phyloP scores from a whole-genome alignment of 2,113 vertebrate species.

The Marmota flaviventris region DNA sequence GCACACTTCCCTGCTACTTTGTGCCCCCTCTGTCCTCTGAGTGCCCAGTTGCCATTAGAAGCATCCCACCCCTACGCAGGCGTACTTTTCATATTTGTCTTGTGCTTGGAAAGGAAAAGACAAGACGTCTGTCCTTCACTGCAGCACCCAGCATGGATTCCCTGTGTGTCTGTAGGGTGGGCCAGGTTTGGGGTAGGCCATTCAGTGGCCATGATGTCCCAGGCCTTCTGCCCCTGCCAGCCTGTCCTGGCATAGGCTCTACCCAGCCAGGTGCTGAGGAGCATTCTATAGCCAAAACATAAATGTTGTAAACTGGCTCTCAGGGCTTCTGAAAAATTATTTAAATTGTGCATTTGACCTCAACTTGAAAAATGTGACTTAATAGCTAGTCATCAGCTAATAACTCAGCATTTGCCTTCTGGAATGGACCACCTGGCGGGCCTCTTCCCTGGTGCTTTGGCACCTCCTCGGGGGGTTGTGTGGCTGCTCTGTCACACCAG shows the following conservation, averaged over 20 bases:
- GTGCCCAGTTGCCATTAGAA: neutral
- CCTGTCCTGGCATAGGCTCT: neutral
- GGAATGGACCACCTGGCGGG: neutral
- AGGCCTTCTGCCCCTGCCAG: neutral
- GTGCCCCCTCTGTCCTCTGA: neutral
- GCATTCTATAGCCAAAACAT: neutral
- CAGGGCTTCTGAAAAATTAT: neutral
- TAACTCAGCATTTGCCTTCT: neutral
- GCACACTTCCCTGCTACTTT: neutral
- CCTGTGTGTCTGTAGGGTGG: neutral
- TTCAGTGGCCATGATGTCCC: neutral
- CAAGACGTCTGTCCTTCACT: fast-evolving
- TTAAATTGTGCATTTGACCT: neutral
- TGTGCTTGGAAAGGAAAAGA: no score
- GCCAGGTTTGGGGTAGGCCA: neutral
- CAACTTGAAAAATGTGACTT: neutral
- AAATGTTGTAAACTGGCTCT: neutral
- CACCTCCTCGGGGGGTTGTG: neutral
- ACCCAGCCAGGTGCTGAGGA: neutral
- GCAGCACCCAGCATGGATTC: neutral
- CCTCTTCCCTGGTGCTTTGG: neutral
- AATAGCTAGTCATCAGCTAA: neutral
- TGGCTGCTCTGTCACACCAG: neutral
- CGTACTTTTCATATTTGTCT: no score
- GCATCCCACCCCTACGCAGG: no score